A percentile compares a stretch with the other conserved stretches of the same genome.
Evolutionary conservation across 2,797 vertebrate genomes (phyloP).

Genomic region (Artibeus lituratus): DNA sequence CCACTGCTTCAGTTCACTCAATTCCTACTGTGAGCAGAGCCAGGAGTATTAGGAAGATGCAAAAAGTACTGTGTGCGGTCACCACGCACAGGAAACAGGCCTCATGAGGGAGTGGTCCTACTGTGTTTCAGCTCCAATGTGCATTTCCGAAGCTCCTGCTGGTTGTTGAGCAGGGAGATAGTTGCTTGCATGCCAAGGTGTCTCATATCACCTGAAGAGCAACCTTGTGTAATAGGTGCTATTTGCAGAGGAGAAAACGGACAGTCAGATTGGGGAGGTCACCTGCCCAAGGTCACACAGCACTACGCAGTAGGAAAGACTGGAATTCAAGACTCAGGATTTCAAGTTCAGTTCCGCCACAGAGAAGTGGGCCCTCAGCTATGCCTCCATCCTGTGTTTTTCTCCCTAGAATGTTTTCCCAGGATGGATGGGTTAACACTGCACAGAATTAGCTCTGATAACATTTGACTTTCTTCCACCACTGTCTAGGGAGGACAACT

Average conservation of each 20-base stretch:
- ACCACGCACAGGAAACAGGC: accelerated
- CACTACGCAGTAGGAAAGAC: not conserved
- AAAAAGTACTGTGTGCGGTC: not conserved
- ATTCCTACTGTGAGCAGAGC: not conserved
- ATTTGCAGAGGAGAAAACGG: not conserved
- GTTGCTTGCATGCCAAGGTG: not conserved
- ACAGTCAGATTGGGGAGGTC: not conserved
- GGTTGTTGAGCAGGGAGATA: accelerated
- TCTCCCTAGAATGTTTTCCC: not conserved
- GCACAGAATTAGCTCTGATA: not conserved
- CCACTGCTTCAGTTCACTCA: not conserved
- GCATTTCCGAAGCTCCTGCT: not conserved
- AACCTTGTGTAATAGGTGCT: not conserved
- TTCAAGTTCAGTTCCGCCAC: not conserved
- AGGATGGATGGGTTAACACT: not conserved
- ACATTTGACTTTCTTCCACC: not conserved
- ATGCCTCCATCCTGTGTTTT: not conserved
- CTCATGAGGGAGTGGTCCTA: not conserved
- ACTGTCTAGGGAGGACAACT: not conserved
- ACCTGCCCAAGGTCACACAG: not conserved
- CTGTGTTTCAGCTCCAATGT: not conserved
- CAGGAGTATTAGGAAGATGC: not conserved
- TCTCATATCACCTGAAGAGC: not conserved
- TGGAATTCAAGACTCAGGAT: not conserved
- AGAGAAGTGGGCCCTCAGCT: not conserved